Percentiles rank a stretch among this genome's conserved stretches.
These are phyloP conservation scores for Monochamus saltuarius DNA, from an alignment of 1,140 invertebrate species.

Conservation along the genomic window DNA sequence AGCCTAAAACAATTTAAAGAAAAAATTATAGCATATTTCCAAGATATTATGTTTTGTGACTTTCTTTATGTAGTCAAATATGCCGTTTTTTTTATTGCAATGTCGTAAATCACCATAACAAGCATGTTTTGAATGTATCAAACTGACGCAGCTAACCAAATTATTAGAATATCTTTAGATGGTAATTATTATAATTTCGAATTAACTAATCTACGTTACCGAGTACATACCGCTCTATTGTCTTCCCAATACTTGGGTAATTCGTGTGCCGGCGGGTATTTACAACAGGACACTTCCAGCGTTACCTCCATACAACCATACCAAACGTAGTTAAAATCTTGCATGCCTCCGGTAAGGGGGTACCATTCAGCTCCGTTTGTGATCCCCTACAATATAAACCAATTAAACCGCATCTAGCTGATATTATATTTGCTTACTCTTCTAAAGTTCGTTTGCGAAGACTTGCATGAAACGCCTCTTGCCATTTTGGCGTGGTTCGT, in stretches of 20 bases:
- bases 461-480: slow-evolving; percentile 77
- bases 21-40: no score
- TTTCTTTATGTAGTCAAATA: no score
- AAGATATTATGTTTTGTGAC: no score
- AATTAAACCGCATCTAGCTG: background rate
- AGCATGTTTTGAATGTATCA: no score
- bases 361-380: slow-evolving; percentile 94
- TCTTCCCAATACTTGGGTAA: slow-evolving; percentile 92
- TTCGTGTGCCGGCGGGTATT: slow-evolving; percentile 84
- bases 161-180: no score
- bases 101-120: no score
- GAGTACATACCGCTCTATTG: slow-evolving; percentile 75
- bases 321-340: slow-evolving; percentile 98
- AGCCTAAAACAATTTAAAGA: slow-evolving; percentile 62
- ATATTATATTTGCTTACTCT: slow-evolving; percentile 37
- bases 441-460: slow-evolving; percentile 71
- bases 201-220: background rate
- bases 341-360: slow-evolving; percentile 86
- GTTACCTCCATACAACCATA: slow-evolving; percentile 99
- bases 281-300: slow-evolving; percentile 95
- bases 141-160: no score
- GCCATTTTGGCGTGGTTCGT: slow-evolving; percentile 87
- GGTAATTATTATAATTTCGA: no score
- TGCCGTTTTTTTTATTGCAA: no score
- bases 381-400: slow-evolving; percentile 65